Evolutionary conservation across 2,888 invertebrate genomes (phyloP).

Genomic region (Idaea biselata): DNA sequence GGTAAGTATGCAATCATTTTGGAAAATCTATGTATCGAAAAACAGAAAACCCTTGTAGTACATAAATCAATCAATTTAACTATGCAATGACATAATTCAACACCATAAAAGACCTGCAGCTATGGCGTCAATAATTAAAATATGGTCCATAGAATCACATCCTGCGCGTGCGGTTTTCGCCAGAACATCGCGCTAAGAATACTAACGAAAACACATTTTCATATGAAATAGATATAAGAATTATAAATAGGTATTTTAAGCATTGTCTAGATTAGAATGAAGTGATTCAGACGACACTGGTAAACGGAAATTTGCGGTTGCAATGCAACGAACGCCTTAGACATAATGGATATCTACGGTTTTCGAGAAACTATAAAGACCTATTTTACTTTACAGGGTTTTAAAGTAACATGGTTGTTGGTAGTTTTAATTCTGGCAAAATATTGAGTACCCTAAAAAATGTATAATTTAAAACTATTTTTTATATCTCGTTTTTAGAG

Average conservation of each 20-base stretch:
- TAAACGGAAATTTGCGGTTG: conserved; percentile 10
- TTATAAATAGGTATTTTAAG: background rate
- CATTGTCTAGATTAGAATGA: background rate
- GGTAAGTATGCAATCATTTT: too few relatives aligned
- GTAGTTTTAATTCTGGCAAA: too few relatives aligned
- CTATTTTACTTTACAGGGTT: too few relatives aligned
- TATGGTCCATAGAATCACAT: conserved; percentile 19
- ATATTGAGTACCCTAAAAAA: too few relatives aligned
- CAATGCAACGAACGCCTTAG: conserved; percentile 5
- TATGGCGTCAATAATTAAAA: conserved; percentile 12
- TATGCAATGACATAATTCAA: conserved; percentile 13
- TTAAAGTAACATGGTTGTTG: too few relatives aligned
- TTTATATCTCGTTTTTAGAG: too few relatives aligned
- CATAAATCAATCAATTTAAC: too few relatives aligned
- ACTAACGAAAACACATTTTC: conserved; percentile 1
- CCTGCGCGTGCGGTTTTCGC: conserved; percentile 23
- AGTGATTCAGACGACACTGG: conserved; percentile 7
- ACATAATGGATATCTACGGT: background rate
- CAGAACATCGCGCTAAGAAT: conserved; percentile 23
- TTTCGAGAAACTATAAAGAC: too few relatives aligned
- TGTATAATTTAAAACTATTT: too few relatives aligned
- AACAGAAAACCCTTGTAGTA: too few relatives aligned
- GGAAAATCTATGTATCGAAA: too few relatives aligned
- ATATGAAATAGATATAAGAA: background rate
- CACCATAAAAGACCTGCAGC: conserved; percentile 11